Evolutionary conservation across 2,888 invertebrate genomes (phyloP).

Genomic region (Andrena marginata): DNA sequence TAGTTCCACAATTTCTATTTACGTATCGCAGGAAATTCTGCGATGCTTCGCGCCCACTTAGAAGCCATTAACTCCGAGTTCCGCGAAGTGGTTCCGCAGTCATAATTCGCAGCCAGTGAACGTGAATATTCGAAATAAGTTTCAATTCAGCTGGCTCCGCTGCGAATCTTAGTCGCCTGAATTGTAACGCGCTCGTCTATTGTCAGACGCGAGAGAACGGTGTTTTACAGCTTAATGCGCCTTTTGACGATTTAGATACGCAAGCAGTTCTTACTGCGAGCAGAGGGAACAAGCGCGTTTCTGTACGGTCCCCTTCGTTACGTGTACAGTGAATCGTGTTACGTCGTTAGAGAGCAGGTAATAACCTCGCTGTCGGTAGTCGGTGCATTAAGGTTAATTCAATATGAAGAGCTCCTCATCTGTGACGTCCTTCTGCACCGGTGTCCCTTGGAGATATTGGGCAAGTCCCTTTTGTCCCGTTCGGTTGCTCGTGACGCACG

Average conservation of each 20-base stretch:
- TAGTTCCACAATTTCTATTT: no score
- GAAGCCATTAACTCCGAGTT: no score
- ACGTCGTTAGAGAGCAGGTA: slow-evolving; percentile 30
- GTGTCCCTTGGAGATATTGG: neutral
- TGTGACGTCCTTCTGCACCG: slow-evolving; percentile 17
- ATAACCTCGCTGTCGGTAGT: slow-evolving; percentile 26
- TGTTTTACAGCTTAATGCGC: slow-evolving; percentile 16
- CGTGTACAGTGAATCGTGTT: slow-evolving; percentile 13
- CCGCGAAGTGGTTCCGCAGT: no score
- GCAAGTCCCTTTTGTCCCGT: slow-evolving; percentile 8
- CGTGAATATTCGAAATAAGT: no score
- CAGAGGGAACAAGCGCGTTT: neutral
- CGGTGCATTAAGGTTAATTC: slow-evolving; percentile 56
- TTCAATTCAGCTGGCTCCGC: no score
- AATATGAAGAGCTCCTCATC: slow-evolving; percentile 41
- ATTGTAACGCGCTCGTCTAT: no score
- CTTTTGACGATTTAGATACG: neutral
- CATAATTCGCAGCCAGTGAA: no score
- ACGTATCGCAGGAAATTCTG: no score
- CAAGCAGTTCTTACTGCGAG: neutral
- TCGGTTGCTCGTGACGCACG: neutral
- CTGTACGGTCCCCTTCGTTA: neutral
- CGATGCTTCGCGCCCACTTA: no score
- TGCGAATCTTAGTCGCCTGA: no score
- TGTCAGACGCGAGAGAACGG: neutral